Evolutionary conservation across 2,797 vertebrate species (phyloP), one percentile per base, ranked within the genome.

Genomic region (Etheostoma perlongum): DNA sequence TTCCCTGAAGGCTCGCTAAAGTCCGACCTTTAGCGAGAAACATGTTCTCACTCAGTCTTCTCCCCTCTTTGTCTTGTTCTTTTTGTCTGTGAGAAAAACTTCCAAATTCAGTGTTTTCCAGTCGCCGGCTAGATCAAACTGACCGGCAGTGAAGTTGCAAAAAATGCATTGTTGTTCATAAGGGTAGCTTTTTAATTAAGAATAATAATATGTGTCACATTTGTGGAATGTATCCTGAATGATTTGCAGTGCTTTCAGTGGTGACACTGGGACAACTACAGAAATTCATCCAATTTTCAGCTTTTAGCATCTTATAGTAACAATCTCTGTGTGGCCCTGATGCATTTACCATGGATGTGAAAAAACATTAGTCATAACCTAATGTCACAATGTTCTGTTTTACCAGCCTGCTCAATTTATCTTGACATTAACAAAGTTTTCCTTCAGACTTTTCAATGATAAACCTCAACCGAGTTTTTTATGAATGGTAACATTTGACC

Each of bases 381-480:
- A 46, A 61, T 69, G 48, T 79, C 66, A 63, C 46, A 62, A 18
- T 27, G 40, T 48, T 82, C 5, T 53, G 1, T 53, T 84, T 72
- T 33, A 64, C 52, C 71, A 61, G 46, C 53, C 59, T 66, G 48
- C 58, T 64, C 16, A 55, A 63, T 82, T 72, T 30, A 36, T 84
- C 21, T 70, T 71, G 76, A 87, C 67, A 67, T 83, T 65, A 80
- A 76, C 30, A 1, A 27, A 77, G 73, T 82, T 86, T 84, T 89
- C 61, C 67, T 63, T 69, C 40, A 30, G 48, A 16, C 0, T 78
- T 78, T 75, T 72, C 49, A 60, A 63, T 76, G 42, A 78, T 61
- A 57, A 76, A 72, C 30, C n/a, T 33, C 52, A 65, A 62, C 46
- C n/a, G 49, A 77, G 75, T 75, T 65, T 78, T 77, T 75, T 60